Evolutionary conservation across 2,113 vertebrate species (phyloP), one percentile per base, ranked within the genome.

Genomic region (Daubentonia madagascariensis): DNA sequence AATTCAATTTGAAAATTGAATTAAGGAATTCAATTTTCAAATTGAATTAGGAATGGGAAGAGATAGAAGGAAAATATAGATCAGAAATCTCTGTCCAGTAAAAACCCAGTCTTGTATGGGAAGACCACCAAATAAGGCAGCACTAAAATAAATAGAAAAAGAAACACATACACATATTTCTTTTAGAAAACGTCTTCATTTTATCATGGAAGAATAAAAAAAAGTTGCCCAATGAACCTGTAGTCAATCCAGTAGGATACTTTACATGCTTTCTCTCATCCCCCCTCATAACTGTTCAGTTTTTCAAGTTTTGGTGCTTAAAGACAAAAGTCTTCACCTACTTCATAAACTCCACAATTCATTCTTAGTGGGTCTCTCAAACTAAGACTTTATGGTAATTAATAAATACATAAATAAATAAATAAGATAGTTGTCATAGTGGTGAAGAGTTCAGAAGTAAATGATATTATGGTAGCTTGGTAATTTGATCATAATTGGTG

Each of bases 401-500:
- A 37, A 52, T 52, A 52, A 52, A 16, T 52, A 52, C 52, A 16
- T 52, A 59, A 2, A 59, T 11, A 50, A 11, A 50, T 16, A 52
- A 3, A 57, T 43, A 84, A 80, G 48, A 76, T n/a, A 80, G 8
- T 87, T 87, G 6, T 76, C 48, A 54, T 30, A 65, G 32, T 76
- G 48, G 50, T 59, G 70, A 86, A 92, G 35, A 85, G 13, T 50
- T 75, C 32, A 81, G 68, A 93, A 95, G 23, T 85, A 72, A 96
- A 92, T 88, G 30, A 79, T 43, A 43, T 20, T 43, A 43, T 20
- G 80, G 17, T n/a, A 73, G n/a, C 22, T 73, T 14, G 8, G 18
- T 91, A 95, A 92, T 88, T 90, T 90, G 8, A 22, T 96, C 23
- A 93, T 94, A 12, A 85, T 45, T 87, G 45, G 45, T 93, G 40